Percentiles rank a stretch among this genome's conserved stretches.
Conservation (phyloP, 1,140 invertebrate genomes). For the Aradophagus sp. region DNA sequence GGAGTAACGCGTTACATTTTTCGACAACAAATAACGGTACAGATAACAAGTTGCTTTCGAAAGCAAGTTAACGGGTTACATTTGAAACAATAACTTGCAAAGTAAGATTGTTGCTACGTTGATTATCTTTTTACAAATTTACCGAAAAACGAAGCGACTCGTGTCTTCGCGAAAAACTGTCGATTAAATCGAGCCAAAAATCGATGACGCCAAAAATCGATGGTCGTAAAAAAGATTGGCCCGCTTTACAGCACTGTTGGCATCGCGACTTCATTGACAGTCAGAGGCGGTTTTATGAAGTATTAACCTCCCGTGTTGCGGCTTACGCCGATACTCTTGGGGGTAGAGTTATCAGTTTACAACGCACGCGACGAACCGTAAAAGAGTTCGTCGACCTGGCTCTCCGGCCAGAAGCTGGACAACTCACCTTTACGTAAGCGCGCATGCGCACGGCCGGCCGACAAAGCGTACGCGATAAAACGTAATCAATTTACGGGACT, state of each 20-base stretch:
- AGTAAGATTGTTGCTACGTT: no score
- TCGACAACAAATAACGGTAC: no score
- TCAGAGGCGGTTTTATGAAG: slow-evolving; percentile 49
- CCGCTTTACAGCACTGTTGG: slow-evolving; percentile 19
- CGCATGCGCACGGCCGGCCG: slow-evolving; percentile 41
- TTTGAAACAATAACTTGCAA: no score
- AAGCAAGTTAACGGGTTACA: no score
- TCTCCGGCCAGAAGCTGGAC: slow-evolving; percentile 49
- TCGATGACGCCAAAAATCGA: no score
- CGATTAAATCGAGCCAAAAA: slow-evolving; percentile 16
- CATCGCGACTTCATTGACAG: slow-evolving; percentile 38
- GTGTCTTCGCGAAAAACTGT: no score
- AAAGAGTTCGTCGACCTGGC: slow-evolving; percentile 53
- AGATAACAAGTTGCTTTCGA: no score
- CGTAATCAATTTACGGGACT: slow-evolving; percentile 43
- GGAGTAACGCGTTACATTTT: no score
- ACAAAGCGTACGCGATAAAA: slow-evolving; percentile 42
- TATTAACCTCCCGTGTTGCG: slow-evolving; percentile 40
- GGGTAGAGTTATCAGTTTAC: slow-evolving; percentile 52
- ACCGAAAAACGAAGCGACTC: no score
- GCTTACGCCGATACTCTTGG: slow-evolving; percentile 42
- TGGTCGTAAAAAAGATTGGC: slow-evolving; percentile 6
- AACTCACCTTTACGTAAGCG: slow-evolving; percentile 52
- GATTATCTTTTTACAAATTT: no score
- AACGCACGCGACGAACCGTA: slow-evolving; percentile 56